These are phyloP conservation scores for Plectrocnemia conspersa DNA, from an alignment of 1,140 invertebrate species.

Conservation along the genomic window DNA sequence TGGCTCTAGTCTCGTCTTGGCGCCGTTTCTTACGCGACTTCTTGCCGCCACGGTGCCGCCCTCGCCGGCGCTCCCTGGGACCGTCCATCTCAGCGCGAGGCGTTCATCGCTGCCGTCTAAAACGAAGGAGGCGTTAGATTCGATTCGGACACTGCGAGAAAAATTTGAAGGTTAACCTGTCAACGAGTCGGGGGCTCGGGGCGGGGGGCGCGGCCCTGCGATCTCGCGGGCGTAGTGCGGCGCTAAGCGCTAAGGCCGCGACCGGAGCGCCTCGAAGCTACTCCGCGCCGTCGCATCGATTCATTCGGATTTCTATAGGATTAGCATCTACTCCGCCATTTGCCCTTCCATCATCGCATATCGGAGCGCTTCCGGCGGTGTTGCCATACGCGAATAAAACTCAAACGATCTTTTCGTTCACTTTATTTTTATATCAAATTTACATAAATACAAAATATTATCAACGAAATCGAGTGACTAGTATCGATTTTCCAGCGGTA, in stretches of 20 bases:
- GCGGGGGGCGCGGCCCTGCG: not conserved
- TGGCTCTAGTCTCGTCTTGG: constrained; percentile 39
- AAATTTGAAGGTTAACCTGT: no score
- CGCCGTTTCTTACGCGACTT: constrained; percentile 24
- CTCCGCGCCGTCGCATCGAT: constrained; percentile 1
- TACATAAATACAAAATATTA: constrained; percentile 34
- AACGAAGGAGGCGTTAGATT: not conserved
- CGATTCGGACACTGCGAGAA: not conserved
- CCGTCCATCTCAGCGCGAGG: constrained; percentile 8
- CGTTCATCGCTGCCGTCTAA: not conserved
- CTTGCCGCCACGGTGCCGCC: constrained; percentile 30
- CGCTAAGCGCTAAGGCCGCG: not conserved
- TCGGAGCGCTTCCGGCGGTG: constrained; percentile 2
- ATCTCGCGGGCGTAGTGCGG: not conserved
- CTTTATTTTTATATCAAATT: constrained; percentile 27
- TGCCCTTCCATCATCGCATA: constrained; percentile 29
- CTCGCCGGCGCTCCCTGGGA: constrained; percentile 36
- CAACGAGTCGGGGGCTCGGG: not conserved
- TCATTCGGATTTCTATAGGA: constrained; percentile 1
- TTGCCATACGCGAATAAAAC: constrained; percentile 6
- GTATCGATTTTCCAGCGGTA: constrained; percentile 26
- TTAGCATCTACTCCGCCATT: constrained; percentile 28
- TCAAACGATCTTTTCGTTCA: not conserved
- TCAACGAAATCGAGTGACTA: constrained; percentile 35
- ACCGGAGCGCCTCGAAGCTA: not conserved